Evolutionary conservation across 2,797 vertebrate genomes (phyloP), one percentile per base, ranked within the genome.

Genomic region (Anolis apletophallus): DNA sequence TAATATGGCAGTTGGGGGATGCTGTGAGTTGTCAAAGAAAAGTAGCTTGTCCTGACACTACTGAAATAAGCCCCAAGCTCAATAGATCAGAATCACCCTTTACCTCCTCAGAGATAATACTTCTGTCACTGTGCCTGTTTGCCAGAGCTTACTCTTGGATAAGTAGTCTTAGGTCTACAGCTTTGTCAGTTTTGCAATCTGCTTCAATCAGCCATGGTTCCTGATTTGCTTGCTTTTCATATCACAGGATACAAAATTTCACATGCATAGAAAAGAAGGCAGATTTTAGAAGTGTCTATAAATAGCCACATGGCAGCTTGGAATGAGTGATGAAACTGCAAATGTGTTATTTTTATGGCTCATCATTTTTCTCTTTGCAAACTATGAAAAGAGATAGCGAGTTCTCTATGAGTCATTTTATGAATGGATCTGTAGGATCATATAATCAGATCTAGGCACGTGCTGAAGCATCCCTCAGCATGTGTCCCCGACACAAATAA

Each of bases 361-460:
- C n/a, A 73, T 73, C 57, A 74, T 74, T 80, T 57, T 85, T 52
- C 61, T 73, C 50, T 68, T 7, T 75, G 23, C 46, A 75, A 54
- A 81, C 59, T 81, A 81, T 75, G 59, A 67, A 81, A 75, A 57
- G 23, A 55, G 78, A 68, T 32, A 64, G 23, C 57, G 34, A 81
- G 46, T 75, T 57, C 71, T 55, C 55, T 57, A 9, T 76, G 72
- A 86, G 17, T 87, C 72, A 55, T 76, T 81, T 81, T 81, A 81
- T 87, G 85, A 87, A 81, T 76, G 72, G 50, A 76, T 87, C 16
- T 76, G 17, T 80, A 87, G 76, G n/a, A 40, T 55, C 59, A 81
- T 76, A 74, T 59, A 52, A 52, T 81, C 57, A 86, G 17, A 86
- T 52, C 23, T 64, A 16, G 81, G 32, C 72, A 71, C 72, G 17